phyloP scores from a whole-genome alignment of 2,113 vertebrate genomes.

The Pterophyllum scalare region DNA sequence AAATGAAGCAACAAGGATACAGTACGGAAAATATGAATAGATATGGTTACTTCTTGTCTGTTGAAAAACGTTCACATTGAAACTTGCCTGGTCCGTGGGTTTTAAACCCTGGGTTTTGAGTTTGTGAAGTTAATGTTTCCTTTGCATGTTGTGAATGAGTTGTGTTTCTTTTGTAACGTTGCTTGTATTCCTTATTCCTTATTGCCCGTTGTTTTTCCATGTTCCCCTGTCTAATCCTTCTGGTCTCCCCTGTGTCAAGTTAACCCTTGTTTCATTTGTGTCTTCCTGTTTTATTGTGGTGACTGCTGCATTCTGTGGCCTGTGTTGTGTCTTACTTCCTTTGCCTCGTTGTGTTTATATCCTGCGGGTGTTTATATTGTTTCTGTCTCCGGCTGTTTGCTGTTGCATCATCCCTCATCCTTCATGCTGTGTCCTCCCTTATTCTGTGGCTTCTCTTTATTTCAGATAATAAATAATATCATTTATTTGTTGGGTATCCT shows the following conservation, averaged over 20 bases:
- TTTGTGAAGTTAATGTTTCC: too few relatives aligned
- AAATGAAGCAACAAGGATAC: too few relatives aligned
- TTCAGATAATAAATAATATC: neutral
- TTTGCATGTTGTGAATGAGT: too few relatives aligned
- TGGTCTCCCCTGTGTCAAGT: accelerated
- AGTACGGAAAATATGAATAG: too few relatives aligned
- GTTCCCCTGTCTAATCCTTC: neutral
- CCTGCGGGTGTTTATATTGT: neutral
- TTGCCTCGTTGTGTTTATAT: neutral
- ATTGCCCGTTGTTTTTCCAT: too few relatives aligned
- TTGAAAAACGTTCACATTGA: too few relatives aligned
- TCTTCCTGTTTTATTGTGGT: neutral
- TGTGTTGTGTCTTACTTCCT: neutral
- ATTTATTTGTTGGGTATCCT: neutral
- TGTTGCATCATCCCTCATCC: neutral
- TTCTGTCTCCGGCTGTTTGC: neutral
- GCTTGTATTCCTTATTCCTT: neutral
- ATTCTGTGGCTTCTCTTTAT: too few relatives aligned
- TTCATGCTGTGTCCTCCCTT: neutral
- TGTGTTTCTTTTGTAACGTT: too few relatives aligned
- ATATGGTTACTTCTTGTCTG: too few relatives aligned
- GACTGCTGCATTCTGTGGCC: neutral
- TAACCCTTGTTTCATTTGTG: neutral
- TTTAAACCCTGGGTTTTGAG: too few relatives aligned
- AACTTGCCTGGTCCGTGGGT: too few relatives aligned